A percentile compares a stretch with the other conserved stretches of the same genome.
These are phyloP conservation scores for Hydraecia micacea DNA, from an alignment of 2,888 invertebrate species.

Conservation along the genomic window DNA sequence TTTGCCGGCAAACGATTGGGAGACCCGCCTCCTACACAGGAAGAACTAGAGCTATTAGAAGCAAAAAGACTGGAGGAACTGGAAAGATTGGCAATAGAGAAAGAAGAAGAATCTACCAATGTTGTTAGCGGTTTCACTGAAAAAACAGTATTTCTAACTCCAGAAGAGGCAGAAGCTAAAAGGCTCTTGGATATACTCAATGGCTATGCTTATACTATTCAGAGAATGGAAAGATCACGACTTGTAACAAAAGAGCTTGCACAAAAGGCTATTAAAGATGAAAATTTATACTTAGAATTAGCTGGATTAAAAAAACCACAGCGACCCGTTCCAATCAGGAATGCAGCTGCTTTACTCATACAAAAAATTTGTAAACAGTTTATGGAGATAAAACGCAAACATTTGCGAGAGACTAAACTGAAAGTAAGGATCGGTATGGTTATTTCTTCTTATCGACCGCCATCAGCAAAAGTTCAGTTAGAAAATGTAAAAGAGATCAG, in stretches of 20 bases:
- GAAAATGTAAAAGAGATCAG: slow-evolving; percentile 86
- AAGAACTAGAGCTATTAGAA: slow-evolving; percentile 78
- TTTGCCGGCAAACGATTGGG: slow-evolving; percentile 84
- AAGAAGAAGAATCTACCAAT: slow-evolving; percentile 77
- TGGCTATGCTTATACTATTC: slow-evolving; percentile 77
- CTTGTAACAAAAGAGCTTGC: slow-evolving; percentile 67
- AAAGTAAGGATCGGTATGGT: slow-evolving; percentile 90
- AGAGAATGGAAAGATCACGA: slow-evolving; percentile 85
- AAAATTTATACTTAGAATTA: slow-evolving; percentile 81
- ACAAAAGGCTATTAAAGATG: slow-evolving; percentile 79
- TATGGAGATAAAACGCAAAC: slow-evolving; percentile 80
- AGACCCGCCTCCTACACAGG: slow-evolving; percentile 81
- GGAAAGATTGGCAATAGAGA: slow-evolving; percentile 74
- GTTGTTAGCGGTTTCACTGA: slow-evolving; percentile 74
- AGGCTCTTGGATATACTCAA: slow-evolving; percentile 77
- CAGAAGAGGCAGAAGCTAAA: slow-evolving; percentile 76
- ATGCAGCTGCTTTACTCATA: slow-evolving; percentile 77
- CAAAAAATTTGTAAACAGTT: slow-evolving; percentile 83
- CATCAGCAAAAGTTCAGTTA: slow-evolving; percentile 84
- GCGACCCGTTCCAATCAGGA: slow-evolving; percentile 71
- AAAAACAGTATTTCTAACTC: slow-evolving; percentile 71
- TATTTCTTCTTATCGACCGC: slow-evolving; percentile 86
- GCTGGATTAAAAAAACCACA: slow-evolving; percentile 81
- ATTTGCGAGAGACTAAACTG: slow-evolving; percentile 80
- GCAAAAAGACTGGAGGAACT: slow-evolving; percentile 78